These are phyloP conservation scores for Discoglossus pictus DNA, from an alignment of 2,797 vertebrate genomes.

Conservation along the genomic window DNA sequence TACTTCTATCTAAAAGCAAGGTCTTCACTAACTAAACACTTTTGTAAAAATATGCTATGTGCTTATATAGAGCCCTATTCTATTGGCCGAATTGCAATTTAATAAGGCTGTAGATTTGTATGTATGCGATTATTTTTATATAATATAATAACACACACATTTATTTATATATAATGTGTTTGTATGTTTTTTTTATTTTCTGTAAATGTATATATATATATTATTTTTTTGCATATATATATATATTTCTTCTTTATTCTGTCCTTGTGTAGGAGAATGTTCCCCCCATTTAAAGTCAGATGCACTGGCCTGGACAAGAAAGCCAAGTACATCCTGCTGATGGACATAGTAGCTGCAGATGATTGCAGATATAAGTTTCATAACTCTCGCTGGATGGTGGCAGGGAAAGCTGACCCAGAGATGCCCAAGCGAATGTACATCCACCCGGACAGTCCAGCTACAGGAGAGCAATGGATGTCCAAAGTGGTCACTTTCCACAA, in stretches of 20 bases:
- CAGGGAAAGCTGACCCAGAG: slow-evolving; percentile 96
- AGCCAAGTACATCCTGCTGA: slow-evolving; percentile 96
- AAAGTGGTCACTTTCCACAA: slow-evolving; percentile 99
- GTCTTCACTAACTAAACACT: too few species aligned
- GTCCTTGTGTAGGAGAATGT: slow-evolving; percentile 83
- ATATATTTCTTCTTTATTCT: slow-evolving; percentile 14
- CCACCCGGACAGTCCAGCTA: slow-evolving; percentile 96
- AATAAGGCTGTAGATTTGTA: too few species aligned
- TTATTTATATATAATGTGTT: too few species aligned
- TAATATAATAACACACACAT: slow-evolving; percentile 13
- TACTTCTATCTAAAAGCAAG: too few species aligned
- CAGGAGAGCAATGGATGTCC: slow-evolving; percentile 98
- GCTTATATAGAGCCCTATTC: too few species aligned
- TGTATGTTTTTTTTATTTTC: too few species aligned
- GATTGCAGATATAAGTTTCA: slow-evolving; percentile 99
- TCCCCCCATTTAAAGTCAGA: slow-evolving; percentile 97
- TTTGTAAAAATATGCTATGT: too few species aligned
- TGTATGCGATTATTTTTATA: too few species aligned
- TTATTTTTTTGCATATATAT: neutral
- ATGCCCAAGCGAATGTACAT: slow-evolving; percentile 99
- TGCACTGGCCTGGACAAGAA: slow-evolving; percentile 98
- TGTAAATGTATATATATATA: slow-evolving; percentile 17
- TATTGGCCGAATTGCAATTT: too few species aligned
- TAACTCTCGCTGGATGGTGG: slow-evolving; percentile 98
- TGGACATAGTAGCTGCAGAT: slow-evolving; percentile 97